These are phyloP conservation scores for Heliconius hortense DNA, from an alignment of 2,888 invertebrate species.

Conservation along the genomic window DNA sequence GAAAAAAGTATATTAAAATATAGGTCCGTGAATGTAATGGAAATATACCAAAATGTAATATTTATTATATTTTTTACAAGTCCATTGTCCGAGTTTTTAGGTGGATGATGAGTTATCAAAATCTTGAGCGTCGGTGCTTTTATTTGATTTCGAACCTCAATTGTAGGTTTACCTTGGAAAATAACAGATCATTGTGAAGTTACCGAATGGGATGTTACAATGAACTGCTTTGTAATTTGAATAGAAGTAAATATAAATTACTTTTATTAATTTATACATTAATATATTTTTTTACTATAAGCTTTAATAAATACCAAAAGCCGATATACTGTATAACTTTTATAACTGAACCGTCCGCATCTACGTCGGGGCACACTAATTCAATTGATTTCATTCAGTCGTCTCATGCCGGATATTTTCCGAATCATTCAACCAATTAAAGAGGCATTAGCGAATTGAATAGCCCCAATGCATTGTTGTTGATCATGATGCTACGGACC, in stretches of 20 bases:
- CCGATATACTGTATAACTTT: slow-evolving; percentile 18
- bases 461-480: slow-evolving; percentile 71
- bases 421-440: slow-evolving; percentile 75
- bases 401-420: slow-evolving; percentile 51
- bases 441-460: slow-evolving; percentile 76
- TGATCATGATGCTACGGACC: slow-evolving; percentile 64
- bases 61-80: slow-evolving; percentile 63
- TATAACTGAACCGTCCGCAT: slow-evolving; percentile 33
- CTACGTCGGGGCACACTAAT: slow-evolving; percentile 36
- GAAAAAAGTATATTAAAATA: background rate
- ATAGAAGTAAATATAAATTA: slow-evolving; percentile 8
- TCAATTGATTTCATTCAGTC: slow-evolving; percentile 48
- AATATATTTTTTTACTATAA: background rate
- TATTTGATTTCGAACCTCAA: slow-evolving; percentile 48
- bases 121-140: slow-evolving; percentile 54
- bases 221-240: background rate
- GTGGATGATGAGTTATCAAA: slow-evolving; percentile 62
- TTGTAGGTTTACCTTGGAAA: slow-evolving; percentile 33
- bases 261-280: background rate
- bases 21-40: slow-evolving; percentile 45
- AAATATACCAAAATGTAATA: slow-evolving; percentile 48
- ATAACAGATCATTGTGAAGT: slow-evolving; percentile 20
- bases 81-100: slow-evolving; percentile 61
- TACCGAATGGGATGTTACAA: background rate
- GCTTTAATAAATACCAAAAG: background rate